Conservation (phyloP, 2,113 vertebrate genomes). For the Caranx melampygus region DNA sequence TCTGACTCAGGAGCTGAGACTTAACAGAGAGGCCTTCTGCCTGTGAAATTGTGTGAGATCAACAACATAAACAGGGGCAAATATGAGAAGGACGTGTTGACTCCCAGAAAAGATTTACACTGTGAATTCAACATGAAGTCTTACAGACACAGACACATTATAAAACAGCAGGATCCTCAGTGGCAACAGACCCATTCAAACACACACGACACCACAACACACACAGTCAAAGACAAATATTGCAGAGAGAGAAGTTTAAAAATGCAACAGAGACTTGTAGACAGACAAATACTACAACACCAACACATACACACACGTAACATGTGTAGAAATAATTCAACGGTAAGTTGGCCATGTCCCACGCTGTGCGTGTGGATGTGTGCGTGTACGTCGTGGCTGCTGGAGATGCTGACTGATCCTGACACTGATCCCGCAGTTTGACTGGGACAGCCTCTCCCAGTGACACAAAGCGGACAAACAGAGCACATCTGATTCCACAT, state of each 20-base stretch:
- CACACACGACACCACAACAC: neutral
- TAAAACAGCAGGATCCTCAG: neutral
- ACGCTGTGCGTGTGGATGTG: no score
- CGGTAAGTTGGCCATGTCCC: slow-evolving; percentile 42
- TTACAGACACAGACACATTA: neutral
- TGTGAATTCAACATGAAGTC: no score
- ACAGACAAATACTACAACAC: slow-evolving; percentile 27
- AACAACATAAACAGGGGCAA: no score
- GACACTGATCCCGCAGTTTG: slow-evolving; percentile 71
- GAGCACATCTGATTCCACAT: slow-evolving; percentile 74
- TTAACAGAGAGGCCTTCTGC: no score
- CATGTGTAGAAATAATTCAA: slow-evolving; percentile 33
- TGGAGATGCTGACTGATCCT: slow-evolving; percentile 64
- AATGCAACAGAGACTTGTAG: slow-evolving; percentile 1
- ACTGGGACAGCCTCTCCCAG: slow-evolving; percentile 51
- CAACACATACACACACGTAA: slow-evolving; percentile 36
- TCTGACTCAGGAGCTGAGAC: no score
- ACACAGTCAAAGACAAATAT: slow-evolving; percentile 1
- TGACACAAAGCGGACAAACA: slow-evolving; percentile 74
- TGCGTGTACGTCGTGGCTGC: slow-evolving; percentile 15
- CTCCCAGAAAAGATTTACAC: no score
- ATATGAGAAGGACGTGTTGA: no score
- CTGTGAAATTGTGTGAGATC: no score
- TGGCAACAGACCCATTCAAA: neutral
- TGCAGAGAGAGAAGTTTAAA: slow-evolving; percentile 26